Percentiles rank a stretch among this genome's conserved stretches.
These are phyloP conservation scores for Chrysaora quinquecirrha DNA, from an alignment of 30 jellyfish, hydroid and myxozoan species.

Conservation along the genomic window DNA sequence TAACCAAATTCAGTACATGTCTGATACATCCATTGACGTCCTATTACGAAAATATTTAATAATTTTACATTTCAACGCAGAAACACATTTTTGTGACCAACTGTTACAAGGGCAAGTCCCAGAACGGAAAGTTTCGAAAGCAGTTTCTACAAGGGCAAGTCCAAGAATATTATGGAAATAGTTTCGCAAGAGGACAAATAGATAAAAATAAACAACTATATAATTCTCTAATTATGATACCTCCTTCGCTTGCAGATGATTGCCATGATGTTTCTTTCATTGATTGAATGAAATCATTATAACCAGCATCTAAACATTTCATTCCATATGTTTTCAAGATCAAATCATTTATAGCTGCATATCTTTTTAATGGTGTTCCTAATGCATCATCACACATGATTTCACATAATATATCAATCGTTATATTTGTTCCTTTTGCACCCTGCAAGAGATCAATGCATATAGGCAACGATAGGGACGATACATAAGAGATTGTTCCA, in stretches of 20 bases:
- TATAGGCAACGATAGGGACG: too few relatives aligned
- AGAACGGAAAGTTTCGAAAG: too few relatives aligned
- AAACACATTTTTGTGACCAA: too few relatives aligned
- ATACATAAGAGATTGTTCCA: background rate
- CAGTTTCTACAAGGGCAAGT: too few relatives aligned
- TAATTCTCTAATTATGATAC: too few relatives aligned
- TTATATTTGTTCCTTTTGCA: conserved; percentile 89
- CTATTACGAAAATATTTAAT: conserved; percentile 30
- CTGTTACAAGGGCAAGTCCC: too few relatives aligned
- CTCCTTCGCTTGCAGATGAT: conserved; percentile 97
- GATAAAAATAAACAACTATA: too few relatives aligned
- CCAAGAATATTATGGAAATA: too few relatives aligned
- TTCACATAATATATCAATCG: conserved; percentile 84
- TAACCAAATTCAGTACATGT: conserved; percentile 97
- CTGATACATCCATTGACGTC: conserved; percentile 98
- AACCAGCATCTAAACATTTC: conserved; percentile 76
- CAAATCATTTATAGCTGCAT: conserved; percentile 77
- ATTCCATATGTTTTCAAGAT: conserved; percentile 70
- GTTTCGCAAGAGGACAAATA: too few relatives aligned
- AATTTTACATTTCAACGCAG: too few relatives aligned
- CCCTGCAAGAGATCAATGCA: conserved; percentile 53
- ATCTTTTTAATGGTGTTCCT: conserved; percentile 66
- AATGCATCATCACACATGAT: conserved; percentile 63
- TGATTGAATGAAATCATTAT: conserved; percentile 66
- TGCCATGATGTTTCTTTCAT: conserved; percentile 80